Conservation (phyloP, 2,888 invertebrate genomes). For the Bembecia ichneumoniformis region DNA sequence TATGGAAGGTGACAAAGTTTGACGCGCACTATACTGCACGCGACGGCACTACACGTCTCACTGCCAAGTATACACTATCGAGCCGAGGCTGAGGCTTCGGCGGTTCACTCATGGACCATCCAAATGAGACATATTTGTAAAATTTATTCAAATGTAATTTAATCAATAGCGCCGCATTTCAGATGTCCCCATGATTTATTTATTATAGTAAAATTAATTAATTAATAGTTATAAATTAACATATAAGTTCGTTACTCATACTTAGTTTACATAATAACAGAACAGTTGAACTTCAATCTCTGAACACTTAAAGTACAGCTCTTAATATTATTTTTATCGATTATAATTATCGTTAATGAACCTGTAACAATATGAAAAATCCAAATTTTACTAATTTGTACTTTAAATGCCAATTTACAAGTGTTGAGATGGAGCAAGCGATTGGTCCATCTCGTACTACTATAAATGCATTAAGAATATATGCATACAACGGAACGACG, state of each 20-base stretch:
- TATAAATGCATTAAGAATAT: slow-evolving; percentile 52
- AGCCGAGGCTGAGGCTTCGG: slow-evolving; percentile 28
- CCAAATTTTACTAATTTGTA: slow-evolving; percentile 72
- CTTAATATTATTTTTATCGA: slow-evolving; percentile 64
- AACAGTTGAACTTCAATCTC: slow-evolving; percentile 59
- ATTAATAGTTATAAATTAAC: slow-evolving; percentile 15
- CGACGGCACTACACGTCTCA: slow-evolving; percentile 5
- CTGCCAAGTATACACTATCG: slow-evolving; percentile 1
- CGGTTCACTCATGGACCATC: slow-evolving; percentile 38
- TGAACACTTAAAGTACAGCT: slow-evolving; percentile 73
- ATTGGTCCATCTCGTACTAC: slow-evolving; percentile 60
- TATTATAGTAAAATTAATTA: not conserved
- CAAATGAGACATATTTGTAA: slow-evolving; percentile 2
- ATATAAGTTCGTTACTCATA: slow-evolving; percentile 41
- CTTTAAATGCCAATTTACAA: slow-evolving; percentile 71
- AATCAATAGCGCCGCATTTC: not conserved
- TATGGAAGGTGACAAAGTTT: too few relatives aligned
- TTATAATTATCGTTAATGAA: slow-evolving; percentile 68
- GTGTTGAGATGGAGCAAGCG: slow-evolving; percentile 61
- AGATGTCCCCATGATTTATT: slow-evolving; percentile 3
- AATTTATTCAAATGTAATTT: not conserved
- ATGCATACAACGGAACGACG: slow-evolving; percentile 40
- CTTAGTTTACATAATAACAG: slow-evolving; percentile 53
- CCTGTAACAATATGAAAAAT: slow-evolving; percentile 72
- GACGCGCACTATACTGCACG: slow-evolving; percentile 1